Conservation (phyloP, 2,888 invertebrate species). For the Monoplex corrugatus region DNA sequence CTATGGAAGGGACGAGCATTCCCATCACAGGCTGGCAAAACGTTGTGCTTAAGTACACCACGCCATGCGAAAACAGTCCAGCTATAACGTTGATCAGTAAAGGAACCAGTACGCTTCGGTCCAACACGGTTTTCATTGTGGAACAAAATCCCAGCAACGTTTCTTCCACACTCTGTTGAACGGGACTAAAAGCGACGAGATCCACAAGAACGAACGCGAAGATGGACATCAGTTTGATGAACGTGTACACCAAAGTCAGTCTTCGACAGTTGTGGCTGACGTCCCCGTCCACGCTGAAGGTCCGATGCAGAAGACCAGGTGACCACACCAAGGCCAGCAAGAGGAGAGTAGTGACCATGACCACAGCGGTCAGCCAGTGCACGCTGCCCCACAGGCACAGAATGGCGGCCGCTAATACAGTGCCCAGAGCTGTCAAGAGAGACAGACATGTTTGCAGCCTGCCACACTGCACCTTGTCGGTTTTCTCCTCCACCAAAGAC, state of each 20-base stretch:
- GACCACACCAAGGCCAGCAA: slow-evolving; percentile 66
- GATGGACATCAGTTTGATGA: slow-evolving; percentile 58
- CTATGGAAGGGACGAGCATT: slow-evolving; percentile 61
- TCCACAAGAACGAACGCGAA: slow-evolving; percentile 60
- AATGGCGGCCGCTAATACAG: slow-evolving; percentile 57
- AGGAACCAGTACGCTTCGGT: slow-evolving; percentile 53
- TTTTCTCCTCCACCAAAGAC: neutral
- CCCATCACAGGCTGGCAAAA: slow-evolving; percentile 63
- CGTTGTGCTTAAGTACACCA: slow-evolving; percentile 59
- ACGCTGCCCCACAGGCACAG: slow-evolving; percentile 57
- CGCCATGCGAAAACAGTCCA: slow-evolving; percentile 58
- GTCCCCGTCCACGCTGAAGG: slow-evolving; percentile 57
- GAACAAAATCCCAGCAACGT: slow-evolving; percentile 54
- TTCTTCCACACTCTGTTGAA: slow-evolving; percentile 46
- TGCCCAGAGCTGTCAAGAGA: slow-evolving; percentile 48
- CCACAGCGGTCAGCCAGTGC: slow-evolving; percentile 60
- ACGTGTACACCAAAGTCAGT: slow-evolving; percentile 59
- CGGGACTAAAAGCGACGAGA: slow-evolving; percentile 55
- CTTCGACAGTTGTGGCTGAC: slow-evolving; percentile 56
- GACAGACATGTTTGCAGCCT: neutral
- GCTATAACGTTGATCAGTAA: slow-evolving; percentile 59
- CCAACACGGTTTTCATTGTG: slow-evolving; percentile 53
- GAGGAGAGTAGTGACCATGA: slow-evolving; percentile 57
- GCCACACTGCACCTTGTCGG: neutral
- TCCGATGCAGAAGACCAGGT: slow-evolving; percentile 60